Evolutionary conservation across 2,113 vertebrate species (phyloP), one percentile per base, ranked within the genome.

Genomic region (Taurulus bubalis): DNA sequence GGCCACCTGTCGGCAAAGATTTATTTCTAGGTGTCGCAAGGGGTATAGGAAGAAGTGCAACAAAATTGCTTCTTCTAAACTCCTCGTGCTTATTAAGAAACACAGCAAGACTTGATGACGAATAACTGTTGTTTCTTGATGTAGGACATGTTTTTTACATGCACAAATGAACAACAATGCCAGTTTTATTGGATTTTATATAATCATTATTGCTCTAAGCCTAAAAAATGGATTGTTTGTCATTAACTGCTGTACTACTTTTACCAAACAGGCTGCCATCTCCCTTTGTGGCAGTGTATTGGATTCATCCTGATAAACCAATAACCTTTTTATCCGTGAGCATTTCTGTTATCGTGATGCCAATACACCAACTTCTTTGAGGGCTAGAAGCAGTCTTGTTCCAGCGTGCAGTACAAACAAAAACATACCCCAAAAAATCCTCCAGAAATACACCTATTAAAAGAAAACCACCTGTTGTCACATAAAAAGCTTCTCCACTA

Each of bases 241-340:
- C 14, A 8, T 66, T 83, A 89, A 89, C 88, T 82, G 71, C 68
- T 53, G 58, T 34, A 45, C 45, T 12, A 5, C 63, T 66, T 78
- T 68, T 67, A 30, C 49, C 42, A 62, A 76, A 75, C 24, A 66
- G 56, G 45, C 58, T 4, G n/a, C 45, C 68, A 68, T 80, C 71
- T 75, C 77, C 82, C 51, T 83, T 32, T 70, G 34, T 40, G 58
- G 58, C 26, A 32, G 34, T 66, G 66, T 77, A 86, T 85, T 81
- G 51, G 76, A 89, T 71, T 89, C 58, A 77, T 58, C 42, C 76
- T 42, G 71, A 87, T 90, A 81, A 89, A 89, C 84, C 65, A 83
- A 74, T 84, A 82, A 85, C 86, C 73, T 77, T 79, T 26, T 84
- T 89, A 87, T 87, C 65, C 60, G 49, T 64, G 66, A 47, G 82